Conservation (phyloP, 2,113 vertebrate species). For the Sterrhoptilus dennistouni region DNA sequence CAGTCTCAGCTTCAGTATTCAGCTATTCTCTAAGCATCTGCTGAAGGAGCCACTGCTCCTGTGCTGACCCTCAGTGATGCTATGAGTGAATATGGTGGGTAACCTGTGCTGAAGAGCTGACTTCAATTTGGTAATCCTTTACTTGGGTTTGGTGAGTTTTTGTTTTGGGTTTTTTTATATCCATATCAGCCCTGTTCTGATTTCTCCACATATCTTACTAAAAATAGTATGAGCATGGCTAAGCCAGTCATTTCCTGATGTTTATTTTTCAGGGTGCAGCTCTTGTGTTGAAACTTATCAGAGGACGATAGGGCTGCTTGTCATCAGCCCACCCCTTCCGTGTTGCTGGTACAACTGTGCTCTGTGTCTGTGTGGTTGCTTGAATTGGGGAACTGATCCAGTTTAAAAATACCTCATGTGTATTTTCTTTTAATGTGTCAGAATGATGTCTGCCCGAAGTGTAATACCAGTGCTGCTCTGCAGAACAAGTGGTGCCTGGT, state of each 20-base stretch:
- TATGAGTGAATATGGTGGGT: not conserved
- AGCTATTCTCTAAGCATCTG: not conserved
- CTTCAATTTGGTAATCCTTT: not conserved
- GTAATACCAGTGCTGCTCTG: not conserved
- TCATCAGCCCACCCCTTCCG: not conserved
- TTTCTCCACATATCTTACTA: not conserved
- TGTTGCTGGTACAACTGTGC: not conserved
- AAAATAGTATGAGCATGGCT: not conserved
- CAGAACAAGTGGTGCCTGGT: not conserved
- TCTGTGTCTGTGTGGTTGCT: not conserved
- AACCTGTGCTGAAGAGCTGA: not conserved
- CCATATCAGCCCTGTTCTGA: not conserved
- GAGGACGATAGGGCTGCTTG: not conserved
- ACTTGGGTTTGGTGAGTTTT: not conserved
- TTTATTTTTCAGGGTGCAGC: not conserved
- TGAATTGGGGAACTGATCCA: constrained; percentile 8
- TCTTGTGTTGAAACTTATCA: not conserved
- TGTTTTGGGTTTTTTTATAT: not conserved
- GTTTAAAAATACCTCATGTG: not conserved
- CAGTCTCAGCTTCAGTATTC: not conserved
- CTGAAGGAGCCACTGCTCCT: not conserved
- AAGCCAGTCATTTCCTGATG: not conserved
- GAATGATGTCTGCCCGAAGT: not conserved
- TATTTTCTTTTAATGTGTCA: not conserved
- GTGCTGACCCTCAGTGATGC: not conserved